Base-by-base conservation (phyloP, 2,888 invertebrate species). In the Lasiommata megera region DNA sequence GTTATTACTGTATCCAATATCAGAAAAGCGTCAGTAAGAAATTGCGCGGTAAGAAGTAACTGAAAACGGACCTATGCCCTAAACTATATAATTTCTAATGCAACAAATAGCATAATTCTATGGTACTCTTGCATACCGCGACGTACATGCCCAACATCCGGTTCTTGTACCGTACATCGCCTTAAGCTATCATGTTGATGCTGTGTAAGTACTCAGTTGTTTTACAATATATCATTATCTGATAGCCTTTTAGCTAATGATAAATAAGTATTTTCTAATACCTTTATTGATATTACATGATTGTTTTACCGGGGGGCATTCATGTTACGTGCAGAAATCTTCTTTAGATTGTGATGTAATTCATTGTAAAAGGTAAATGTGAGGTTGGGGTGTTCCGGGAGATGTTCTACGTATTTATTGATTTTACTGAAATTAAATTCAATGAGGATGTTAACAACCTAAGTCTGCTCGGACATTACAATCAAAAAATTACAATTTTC, bases 161-260 rank as follows among this genome's bases (percentile, higher is more conserved):
- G 60, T 58, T 44, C 37, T 56, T 60, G 56, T 36, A 44, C 55
- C 50, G 47, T 54, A 46, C 46, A 55, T 17, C 57, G 58, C 60
- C 59, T 50, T 58, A 17, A 56, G 64, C 64, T 56, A 63, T 62
- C 44, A 48, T 57, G 44, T 56, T 43, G 54, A 56, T 50, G 58
- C 50, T 51, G 18, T 61, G 41, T 46, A 50, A 51, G 50, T 50
- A 63, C 55, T 46, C 40, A 54, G 47, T 54, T 55, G 58, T 51
- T 41, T 50, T 52, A 54, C 47, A 57, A 63, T 56, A 50, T 65
- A 61, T 60, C 57, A 62, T 62, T 60, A 62, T 31, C 34, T 50
- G 56, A 60, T 62, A 58, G 61, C 65, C 63, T 62, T 62, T 65
- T 60, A 63, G 58, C 54, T 63, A 62, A 63, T 63, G 57, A 60